Evolutionary conservation across 2,888 invertebrate genomes (phyloP).

Genomic region (Auanema sp.): DNA sequence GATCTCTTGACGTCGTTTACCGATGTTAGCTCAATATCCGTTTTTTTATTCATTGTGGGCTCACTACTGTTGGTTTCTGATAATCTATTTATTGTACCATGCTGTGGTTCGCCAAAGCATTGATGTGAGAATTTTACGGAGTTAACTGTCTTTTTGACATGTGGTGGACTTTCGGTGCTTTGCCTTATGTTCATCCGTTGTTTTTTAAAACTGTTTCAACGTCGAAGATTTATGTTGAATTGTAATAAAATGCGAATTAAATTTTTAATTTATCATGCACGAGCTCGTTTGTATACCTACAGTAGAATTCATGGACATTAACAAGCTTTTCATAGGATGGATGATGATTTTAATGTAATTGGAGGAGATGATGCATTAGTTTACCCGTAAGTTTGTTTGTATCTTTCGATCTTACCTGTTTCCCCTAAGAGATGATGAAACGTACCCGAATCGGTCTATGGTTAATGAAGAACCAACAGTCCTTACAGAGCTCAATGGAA

Average conservation of each 20-base stretch:
- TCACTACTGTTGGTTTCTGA: slow-evolving; percentile 1
- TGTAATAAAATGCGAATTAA: too few species aligned
- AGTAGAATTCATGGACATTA: too few species aligned
- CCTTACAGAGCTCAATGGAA: slow-evolving; percentile 13
- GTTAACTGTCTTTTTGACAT: too few species aligned
- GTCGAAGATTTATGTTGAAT: too few species aligned
- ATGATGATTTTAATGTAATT: slow-evolving; percentile 36
- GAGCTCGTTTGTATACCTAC: too few species aligned
- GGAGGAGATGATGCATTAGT: slow-evolving; percentile 22
- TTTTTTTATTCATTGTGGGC: background rate
- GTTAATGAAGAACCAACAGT: slow-evolving; percentile 6
- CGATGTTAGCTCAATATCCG: slow-evolving; percentile 2
- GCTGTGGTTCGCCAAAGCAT: too few species aligned
- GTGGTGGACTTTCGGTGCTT: too few species aligned
- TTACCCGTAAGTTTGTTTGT: slow-evolving; percentile 30
- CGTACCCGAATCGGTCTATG: background rate
- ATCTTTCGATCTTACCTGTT: background rate
- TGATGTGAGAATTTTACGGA: too few species aligned
- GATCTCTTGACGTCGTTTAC: slow-evolving; percentile 1
- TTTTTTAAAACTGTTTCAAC: too few species aligned
- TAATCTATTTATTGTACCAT: too few species aligned
- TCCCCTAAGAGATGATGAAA: slow-evolving; percentile 8
- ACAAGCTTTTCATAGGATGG: slow-evolving; percentile 2
- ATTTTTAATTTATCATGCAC: too few species aligned
- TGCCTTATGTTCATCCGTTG: too few species aligned